These are phyloP conservation scores for Novumbra hubbsi DNA, from an alignment of 2,797 vertebrate species.

Conservation along the genomic window DNA sequence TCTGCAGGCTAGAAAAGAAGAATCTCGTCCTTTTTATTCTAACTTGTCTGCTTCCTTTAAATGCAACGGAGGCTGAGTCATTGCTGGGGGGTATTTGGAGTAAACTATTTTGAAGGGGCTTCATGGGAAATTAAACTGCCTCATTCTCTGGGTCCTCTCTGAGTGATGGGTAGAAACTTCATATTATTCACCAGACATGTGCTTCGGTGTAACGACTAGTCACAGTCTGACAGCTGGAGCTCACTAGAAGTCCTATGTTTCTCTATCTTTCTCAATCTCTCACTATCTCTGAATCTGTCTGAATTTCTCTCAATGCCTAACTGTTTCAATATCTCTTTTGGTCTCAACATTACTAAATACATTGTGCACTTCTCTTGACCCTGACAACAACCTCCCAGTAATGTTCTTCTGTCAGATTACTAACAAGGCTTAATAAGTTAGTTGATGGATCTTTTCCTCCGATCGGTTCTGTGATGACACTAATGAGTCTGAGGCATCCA, in stretches of 20 bases:
- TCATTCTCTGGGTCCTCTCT: slow-evolving; percentile 54
- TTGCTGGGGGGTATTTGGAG: slow-evolving; percentile 70
- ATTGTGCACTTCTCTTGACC: neutral
- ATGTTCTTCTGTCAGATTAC: neutral
- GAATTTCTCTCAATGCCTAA: neutral
- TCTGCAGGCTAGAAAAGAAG: slow-evolving; percentile 28
- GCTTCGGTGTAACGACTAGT: slow-evolving; percentile 1
- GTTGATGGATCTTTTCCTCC: neutral
- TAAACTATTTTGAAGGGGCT: slow-evolving; percentile 61
- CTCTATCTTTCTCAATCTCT: neutral
- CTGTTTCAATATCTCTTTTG: neutral
- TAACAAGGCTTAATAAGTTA: neutral
- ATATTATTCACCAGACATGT: slow-evolving; percentile 62
- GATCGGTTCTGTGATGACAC: neutral
- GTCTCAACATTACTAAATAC: neutral
- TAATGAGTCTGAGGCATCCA: neutral
- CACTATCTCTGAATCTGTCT: neutral
- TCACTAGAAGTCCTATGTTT: neutral
- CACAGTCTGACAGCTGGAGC: neutral
- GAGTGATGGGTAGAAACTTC: slow-evolving; percentile 45
- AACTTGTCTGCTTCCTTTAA: slow-evolving; percentile 36
- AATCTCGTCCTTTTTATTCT: slow-evolving; percentile 10
- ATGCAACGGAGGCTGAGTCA: slow-evolving; percentile 55
- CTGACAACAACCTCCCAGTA: neutral
- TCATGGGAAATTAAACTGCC: slow-evolving; percentile 70